A percentile compares a stretch with the other conserved stretches of the same genome.
Evolutionary conservation across 2,113 vertebrate species (phyloP).

Genomic region (Mormoops blainvillei): DNA sequence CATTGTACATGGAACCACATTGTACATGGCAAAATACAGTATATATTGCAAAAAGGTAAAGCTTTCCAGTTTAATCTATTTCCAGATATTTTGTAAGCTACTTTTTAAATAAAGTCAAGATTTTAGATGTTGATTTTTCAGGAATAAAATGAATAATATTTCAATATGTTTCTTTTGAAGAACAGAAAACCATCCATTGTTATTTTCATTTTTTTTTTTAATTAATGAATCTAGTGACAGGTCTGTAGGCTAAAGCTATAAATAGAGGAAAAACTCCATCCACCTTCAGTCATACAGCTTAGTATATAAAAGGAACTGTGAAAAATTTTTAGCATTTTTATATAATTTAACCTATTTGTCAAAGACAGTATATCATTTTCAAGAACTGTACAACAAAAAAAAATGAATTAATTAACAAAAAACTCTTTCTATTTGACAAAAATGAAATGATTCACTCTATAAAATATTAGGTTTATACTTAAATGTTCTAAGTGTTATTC

Average conservation of each 20-base stretch:
- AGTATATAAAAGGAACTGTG: not conserved
- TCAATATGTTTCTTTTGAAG: not conserved
- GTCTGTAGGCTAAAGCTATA: not conserved
- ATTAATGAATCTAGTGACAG: not conserved
- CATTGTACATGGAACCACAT: no score
- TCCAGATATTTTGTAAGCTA: not conserved
- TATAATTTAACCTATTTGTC: not conserved
- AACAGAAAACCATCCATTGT: not conserved
- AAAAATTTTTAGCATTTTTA: not conserved
- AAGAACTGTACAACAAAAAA: not conserved
- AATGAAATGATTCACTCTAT: not conserved
- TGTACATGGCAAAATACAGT: no score
- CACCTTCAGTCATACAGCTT: not conserved
- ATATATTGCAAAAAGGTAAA: not conserved
- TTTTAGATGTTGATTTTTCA: not conserved
- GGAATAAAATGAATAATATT: not conserved
- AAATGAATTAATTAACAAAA: not conserved
- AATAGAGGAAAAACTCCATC: not conserved
- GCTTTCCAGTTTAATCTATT: not conserved
- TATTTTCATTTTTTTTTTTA: not conserved
- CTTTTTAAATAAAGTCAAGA: not conserved
- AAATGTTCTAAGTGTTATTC: constrained; percentile 17
- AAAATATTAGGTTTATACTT: constrained; percentile 12
- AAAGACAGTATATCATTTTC: not conserved
- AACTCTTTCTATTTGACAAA: not conserved